phyloP scores from a whole-genome alignment of 2,888 invertebrate species.

The Rotaria magnacalcarata region DNA sequence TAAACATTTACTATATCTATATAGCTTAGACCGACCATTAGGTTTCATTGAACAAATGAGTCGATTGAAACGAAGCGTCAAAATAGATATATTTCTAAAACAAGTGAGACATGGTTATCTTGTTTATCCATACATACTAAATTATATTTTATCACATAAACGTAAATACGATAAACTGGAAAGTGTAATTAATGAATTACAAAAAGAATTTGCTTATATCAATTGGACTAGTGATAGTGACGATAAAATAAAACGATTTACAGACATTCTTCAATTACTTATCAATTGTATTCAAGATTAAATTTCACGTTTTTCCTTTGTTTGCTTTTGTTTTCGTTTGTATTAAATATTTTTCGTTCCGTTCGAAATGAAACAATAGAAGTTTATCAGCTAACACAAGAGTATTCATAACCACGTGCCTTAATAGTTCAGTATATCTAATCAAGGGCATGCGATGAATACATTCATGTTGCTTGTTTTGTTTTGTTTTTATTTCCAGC shows the following conservation, averaged over 20 bases:
- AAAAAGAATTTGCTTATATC: not conserved
- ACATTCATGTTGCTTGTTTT: not conserved
- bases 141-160: not conserved
- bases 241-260: not conserved
- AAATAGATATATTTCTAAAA: not conserved
- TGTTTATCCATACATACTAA: not conserved
- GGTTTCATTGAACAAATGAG: slow-evolving; percentile 9
- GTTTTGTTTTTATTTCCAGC: not conserved
- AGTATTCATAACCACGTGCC: slow-evolving; percentile 29
- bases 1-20: not conserved
- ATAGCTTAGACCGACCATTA: not conserved
- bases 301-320: not conserved
- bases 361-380: not conserved
- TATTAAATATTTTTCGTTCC: not conserved
- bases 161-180: not conserved
- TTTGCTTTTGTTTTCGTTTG: not conserved
- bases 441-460: not conserved
- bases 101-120: not conserved
- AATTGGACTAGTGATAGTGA: not conserved
- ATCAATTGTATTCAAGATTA: not conserved
- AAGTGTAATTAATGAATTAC: not conserved
- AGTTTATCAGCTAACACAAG: not conserved
- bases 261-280: not conserved
- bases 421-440: not conserved
- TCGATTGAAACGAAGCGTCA: not conserved